A percentile compares a stretch with the other conserved stretches of the same genome.
Conservation (phyloP, 2,113 vertebrate genomes). For the Perca schrenkii region DNA sequence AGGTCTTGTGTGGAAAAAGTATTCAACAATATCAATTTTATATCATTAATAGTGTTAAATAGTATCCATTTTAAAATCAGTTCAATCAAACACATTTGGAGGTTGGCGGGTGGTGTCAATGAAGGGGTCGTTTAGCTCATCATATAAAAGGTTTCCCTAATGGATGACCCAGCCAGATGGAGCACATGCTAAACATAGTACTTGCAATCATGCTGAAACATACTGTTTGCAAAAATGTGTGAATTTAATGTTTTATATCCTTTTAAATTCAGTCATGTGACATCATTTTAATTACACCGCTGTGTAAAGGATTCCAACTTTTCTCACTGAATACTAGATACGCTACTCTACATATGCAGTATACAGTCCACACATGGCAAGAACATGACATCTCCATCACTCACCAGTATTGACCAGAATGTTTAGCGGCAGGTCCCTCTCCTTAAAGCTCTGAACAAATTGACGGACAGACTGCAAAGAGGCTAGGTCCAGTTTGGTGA, state of each 20-base stretch:
- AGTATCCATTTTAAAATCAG: not conserved
- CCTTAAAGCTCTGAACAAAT: conserved; percentile 88
- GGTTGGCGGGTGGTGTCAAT: not conserved
- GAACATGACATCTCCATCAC: conserved; percentile 50
- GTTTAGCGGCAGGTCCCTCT: conserved; percentile 85
- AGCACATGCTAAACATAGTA: not conserved
- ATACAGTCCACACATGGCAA: not conserved
- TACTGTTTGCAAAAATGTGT: not conserved
- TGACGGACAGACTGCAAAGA: conserved; percentile 88
- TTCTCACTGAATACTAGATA: not conserved
- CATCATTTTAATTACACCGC: conserved; percentile 1
- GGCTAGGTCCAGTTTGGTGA: conserved; percentile 88
- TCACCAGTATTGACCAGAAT: conserved; percentile 94
- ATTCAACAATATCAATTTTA: not conserved
- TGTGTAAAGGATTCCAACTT: conserved; percentile 19
- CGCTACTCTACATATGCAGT: not conserved
- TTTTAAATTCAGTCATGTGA: conserved; percentile 1
- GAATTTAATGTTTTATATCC: conserved; percentile 27
- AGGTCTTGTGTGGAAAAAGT: not conserved
- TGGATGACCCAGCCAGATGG: no score
- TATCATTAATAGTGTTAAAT: not conserved
- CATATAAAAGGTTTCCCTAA: not conserved
- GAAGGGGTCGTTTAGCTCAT: not conserved
- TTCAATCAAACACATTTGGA: not conserved
- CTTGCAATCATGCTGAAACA: not conserved